Evolutionary conservation across 2,888 invertebrate genomes (phyloP).

Genomic region (Caenorhabditis panamensis): DNA sequence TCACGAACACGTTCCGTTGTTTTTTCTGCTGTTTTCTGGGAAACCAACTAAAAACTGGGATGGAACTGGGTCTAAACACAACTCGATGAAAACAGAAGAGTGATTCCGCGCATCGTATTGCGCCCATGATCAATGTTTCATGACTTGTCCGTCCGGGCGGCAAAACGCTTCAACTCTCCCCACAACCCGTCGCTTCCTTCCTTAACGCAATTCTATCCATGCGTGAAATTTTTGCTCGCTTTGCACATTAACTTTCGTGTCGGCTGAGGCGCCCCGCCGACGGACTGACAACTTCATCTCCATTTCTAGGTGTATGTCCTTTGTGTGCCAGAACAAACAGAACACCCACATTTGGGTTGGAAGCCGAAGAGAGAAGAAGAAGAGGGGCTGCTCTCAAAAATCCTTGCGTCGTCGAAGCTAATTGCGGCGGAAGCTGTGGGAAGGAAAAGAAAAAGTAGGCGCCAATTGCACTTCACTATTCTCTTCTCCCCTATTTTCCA

Average conservation of each 20-base stretch:
- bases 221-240: conserved; percentile 45
- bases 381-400: conserved; percentile 37
- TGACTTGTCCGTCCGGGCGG: conserved; percentile 14
- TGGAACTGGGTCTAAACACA: no score
- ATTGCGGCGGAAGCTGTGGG: conserved; percentile 52
- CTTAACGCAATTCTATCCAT: conserved; percentile 38
- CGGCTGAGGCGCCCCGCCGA: conserved; percentile 1
- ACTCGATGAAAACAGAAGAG: background rate
- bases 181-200: conserved; percentile 15
- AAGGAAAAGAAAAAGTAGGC: conserved; percentile 45
- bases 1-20: conserved; percentile 43
- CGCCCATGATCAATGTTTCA: conserved; percentile 43
- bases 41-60: no score
- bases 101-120: no score
- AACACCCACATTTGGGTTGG: no score
- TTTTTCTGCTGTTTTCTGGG: background rate
- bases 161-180: conserved; percentile 8
- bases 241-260: conserved; percentile 55
- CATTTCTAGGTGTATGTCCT: conserved; percentile 17
- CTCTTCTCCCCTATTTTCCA: background rate
- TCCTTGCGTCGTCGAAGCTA: conserved; percentile 37
- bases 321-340: no score
- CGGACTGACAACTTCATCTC: conserved; percentile 44
- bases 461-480: conserved; percentile 57
- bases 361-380: background rate